Evolutionary conservation across 2,888 invertebrate species (phyloP).

Genomic region (Athalia cordata): DNA sequence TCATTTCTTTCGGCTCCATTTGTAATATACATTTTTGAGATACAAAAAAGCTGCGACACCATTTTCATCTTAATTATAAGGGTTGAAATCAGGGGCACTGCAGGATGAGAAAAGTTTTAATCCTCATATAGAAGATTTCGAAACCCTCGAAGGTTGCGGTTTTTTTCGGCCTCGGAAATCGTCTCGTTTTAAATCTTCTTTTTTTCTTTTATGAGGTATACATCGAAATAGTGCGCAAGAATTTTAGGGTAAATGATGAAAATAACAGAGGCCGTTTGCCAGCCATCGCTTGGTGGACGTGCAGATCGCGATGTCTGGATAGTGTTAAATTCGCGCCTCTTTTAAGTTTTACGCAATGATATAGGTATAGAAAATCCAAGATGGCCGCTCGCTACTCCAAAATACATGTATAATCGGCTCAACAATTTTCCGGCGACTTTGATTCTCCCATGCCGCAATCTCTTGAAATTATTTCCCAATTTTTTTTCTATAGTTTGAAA

Average conservation of each 20-base stretch:
- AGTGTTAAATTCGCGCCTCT: constrained; percentile 63
- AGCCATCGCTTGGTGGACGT: constrained; percentile 40
- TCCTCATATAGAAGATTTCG: too few relatives aligned
- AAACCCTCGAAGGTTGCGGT: too few relatives aligned
- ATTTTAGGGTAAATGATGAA: constrained; percentile 15
- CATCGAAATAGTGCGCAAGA: neutral
- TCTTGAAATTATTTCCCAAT: too few relatives aligned
- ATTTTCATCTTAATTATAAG: too few relatives aligned
- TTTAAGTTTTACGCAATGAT: neutral
- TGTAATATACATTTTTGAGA: too few relatives aligned
- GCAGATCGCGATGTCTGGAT: constrained; percentile 60
- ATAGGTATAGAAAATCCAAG: neutral
- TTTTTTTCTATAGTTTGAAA: too few relatives aligned
- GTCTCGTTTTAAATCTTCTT: neutral
- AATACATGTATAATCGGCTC: neutral
- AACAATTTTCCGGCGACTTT: too few relatives aligned
- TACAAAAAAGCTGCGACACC: too few relatives aligned
- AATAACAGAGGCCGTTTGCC: neutral
- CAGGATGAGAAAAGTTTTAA: too few relatives aligned
- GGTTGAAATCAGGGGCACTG: too few relatives aligned
- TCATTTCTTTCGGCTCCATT: too few relatives aligned
- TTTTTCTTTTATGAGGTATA: neutral
- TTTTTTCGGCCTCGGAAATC: neutral
- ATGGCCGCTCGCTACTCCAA: neutral
- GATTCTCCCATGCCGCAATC: too few relatives aligned